Evolutionary conservation across 1,140 invertebrate genomes (phyloP), one percentile per base, ranked within the genome.

Genomic region (Diorhabda sublineata): DNA sequence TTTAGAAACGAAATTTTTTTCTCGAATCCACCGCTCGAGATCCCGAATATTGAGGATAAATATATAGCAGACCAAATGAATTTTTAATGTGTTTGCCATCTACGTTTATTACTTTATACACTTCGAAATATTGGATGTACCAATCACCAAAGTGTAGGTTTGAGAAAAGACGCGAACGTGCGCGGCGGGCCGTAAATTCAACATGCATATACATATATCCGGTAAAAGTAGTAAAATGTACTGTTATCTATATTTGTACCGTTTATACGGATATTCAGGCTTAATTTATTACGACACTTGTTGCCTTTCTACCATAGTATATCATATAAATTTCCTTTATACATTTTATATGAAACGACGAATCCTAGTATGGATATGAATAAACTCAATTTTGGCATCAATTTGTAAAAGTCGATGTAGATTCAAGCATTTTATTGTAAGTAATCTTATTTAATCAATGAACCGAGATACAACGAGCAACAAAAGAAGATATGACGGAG

Each of bases 1-100:
- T 52, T 52, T 52, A 52, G 47, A 52, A 52, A 52, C 47, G 47
- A 6, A 52, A 52, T 52, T 52, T 52, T 52, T 52, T 52, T 6
- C 6, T n/a, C 6, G n/a, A 52, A 8, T n/a, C 47, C 47, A 8
- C n/a, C 47, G 6, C n/a, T 52, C 47, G 6, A 52, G n/a, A 52
- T 52, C 47, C 47, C 47, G 47, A 52, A n/a, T 52, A 52, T 52
- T 52, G n/a, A 52, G 47, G 47, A 52, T 52, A 52, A 52, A 52
- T 52, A 52, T 8, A 6, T n/a, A 8, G 47, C n/a, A 52, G 47
- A 52, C 47, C 47, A 52, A 52, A 52, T 52, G 47, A 52, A 52
- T 52, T 52, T 52, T 52, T 52, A 52, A 52, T 52, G n/a, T 52
- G 6, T 52, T n/a, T 6, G 6, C 47, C 47, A 8, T 52, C 47